A percentile compares a stretch with the other conserved stretches of the same genome.
Evolutionary conservation across 2,797 vertebrate species (phyloP).

Genomic region (Trichosurus vulpecula): DNA sequence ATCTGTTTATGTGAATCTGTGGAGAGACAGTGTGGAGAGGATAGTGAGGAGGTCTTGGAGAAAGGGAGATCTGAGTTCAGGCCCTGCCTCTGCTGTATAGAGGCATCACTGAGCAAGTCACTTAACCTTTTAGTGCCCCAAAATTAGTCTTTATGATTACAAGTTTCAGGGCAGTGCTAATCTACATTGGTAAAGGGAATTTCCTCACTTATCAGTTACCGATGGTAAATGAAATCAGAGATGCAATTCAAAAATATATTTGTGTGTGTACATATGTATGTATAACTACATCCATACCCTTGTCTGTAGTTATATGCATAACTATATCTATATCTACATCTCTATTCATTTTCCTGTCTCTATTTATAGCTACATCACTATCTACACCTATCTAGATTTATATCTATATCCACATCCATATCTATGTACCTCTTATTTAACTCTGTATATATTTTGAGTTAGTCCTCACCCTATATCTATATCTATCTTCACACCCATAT

Average conservation of each 20-base stretch:
- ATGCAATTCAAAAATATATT: neutral
- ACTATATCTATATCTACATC: neutral
- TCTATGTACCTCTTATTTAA: neutral
- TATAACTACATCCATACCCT: neutral
- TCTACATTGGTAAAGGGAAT: neutral
- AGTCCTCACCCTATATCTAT: neutral
- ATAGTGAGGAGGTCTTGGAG: neutral
- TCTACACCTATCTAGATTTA: neutral
- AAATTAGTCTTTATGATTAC: neutral
- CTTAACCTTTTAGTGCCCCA: neutral
- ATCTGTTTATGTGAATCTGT: neutral
- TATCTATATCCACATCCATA: neutral
- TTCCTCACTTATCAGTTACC: neutral
- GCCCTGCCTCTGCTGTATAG: neutral
- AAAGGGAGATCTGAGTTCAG: neutral
- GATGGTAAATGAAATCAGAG: neutral
- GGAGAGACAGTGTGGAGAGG: neutral
- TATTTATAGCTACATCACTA: neutral
- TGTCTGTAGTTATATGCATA: neutral
- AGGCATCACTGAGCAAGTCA: neutral
- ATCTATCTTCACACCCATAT: neutral
- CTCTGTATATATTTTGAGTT: neutral
- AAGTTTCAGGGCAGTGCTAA: neutral
- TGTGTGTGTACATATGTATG: neutral
- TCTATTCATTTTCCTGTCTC: neutral